Evolutionary conservation across 2,113 vertebrate species (phyloP), one percentile per base, ranked within the genome.

Genomic region (Oncorhynchus masou): DNA sequence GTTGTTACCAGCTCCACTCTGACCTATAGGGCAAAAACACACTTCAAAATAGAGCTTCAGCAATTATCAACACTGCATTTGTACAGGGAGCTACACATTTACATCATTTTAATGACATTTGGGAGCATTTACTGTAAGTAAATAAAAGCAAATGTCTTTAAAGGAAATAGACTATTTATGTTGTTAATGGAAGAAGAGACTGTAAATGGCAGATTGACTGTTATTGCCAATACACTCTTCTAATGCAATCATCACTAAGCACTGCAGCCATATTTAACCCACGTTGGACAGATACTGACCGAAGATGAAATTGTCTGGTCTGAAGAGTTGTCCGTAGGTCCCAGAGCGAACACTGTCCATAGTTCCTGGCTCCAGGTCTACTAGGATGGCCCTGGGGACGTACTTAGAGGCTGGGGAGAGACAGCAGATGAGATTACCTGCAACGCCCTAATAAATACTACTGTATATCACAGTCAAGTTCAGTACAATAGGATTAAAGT

Each of bases 231-330:
- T 6, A 31, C 4, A 80, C 6, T 31, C 22, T 13, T 4, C 13
- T 11, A 45, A 45, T 45, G 39, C 39, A 11, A 45, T 45, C 39
- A 45, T 45, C 39, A 45, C 15, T 45, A 9, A 45, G 9, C 39
- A 45, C 39, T 9, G 39, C 3, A 9, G 39, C 39, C 51, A 54
- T 54, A 54, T 54, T 54, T 54, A 54, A 54, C 13, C 51, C 15
- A 54, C 16, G 51, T 54, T 15, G 1, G 51, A 54, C 45, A 31
- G 20, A n/a, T 13, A 72, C 79, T 29, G 84, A 96, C 95, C 95
- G 0, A 96, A 96, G 82, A 96, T 95, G 90, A 96, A 96, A 87
- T 96, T 96, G 88, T 96, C 95, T 0, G 95, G 95, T 90, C 95
- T 92, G 90, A 96, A 96, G 75, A 96, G 94, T 70, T 96, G 95